Evolutionary conservation across 2,797 vertebrate species (phyloP).

Genomic region (Hipposideros larvatus): DNA sequence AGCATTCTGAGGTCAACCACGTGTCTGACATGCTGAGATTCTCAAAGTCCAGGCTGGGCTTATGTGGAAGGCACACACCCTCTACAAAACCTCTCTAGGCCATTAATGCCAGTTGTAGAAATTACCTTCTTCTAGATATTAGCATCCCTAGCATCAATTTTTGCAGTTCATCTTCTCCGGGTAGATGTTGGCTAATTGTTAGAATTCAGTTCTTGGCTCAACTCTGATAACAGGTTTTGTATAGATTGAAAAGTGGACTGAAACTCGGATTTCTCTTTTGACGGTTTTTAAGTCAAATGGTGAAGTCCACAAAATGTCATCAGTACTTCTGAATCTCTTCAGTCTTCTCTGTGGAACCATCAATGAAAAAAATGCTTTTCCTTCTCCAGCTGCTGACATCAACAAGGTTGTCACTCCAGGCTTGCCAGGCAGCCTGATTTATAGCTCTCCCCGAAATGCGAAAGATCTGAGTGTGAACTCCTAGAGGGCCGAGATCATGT

Average conservation of each 20-base stretch:
- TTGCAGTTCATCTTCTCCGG: background rate
- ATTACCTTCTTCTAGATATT: background rate
- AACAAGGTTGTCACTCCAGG: background rate
- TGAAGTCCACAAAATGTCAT: background rate
- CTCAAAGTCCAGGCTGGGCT: background rate
- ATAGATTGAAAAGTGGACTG: background rate
- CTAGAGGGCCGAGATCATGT: background rate
- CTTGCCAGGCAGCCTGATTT: background rate
- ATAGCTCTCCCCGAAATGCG: background rate
- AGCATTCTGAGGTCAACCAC: background rate
- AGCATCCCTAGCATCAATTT: background rate
- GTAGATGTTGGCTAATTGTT: background rate
- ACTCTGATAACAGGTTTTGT: background rate
- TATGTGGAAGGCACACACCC: accelerated
- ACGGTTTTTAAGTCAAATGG: background rate
- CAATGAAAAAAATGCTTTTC: background rate
- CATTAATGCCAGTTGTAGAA: accelerated
- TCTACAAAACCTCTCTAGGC: background rate
- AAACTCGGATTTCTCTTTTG: background rate
- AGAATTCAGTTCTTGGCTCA: background rate
- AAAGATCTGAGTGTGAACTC: background rate
- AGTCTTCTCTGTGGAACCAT: background rate
- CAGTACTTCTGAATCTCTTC: background rate
- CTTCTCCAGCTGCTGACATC: background rate
- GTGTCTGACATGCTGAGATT: background rate